Evolutionary conservation across 2,113 vertebrate genomes (phyloP).

Genomic region (Amblyornis subalaris): DNA sequence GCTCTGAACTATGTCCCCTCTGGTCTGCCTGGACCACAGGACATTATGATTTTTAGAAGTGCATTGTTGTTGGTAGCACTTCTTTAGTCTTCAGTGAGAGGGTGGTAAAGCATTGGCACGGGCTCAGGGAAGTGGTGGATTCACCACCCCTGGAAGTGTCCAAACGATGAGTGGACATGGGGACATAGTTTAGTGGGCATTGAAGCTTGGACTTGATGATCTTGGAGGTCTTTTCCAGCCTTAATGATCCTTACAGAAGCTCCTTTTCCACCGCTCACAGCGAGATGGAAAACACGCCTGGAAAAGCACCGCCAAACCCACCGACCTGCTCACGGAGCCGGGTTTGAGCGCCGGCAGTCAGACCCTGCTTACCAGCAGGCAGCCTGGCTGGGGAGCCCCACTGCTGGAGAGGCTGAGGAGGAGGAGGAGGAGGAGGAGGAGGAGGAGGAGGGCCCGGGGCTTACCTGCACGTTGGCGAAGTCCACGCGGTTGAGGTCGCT

Average conservation of each 20-base stretch:
- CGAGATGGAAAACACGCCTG: neutral
- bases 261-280: neutral
- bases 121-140: neutral
- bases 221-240: neutral
- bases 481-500: slow-evolving; percentile 97
- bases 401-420: neutral
- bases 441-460: neutral
- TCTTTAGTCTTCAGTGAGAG: neutral
- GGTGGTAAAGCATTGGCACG: neutral
- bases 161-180: neutral
- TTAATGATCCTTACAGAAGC: neutral
- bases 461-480: slow-evolving; percentile 96
- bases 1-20: neutral
- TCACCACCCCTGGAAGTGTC: neutral
- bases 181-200: neutral
- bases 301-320: neutral
- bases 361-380: neutral
- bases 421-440: too few relatives aligned
- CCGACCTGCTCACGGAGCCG: neutral
- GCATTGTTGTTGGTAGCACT: neutral
- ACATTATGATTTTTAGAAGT: neutral
- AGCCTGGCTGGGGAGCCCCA: neutral
- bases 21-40: neutral
- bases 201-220: neutral
- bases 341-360: neutral